phyloP scores from a whole-genome alignment of 2,113 vertebrate genomes.

The Triplophysa dalaica region DNA sequence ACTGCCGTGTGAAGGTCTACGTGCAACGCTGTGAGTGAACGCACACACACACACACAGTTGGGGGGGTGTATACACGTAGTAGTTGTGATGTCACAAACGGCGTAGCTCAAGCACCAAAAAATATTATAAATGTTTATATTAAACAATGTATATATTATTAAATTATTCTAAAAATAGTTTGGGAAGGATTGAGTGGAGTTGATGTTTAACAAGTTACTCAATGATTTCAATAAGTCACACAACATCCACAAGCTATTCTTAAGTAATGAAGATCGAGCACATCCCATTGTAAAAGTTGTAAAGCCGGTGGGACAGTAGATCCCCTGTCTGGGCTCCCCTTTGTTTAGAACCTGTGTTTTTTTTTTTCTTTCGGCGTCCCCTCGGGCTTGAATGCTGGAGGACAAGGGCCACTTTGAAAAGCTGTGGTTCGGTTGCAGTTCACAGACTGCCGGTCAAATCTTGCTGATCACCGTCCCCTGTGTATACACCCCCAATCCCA shows the following conservation, averaged over 20 bases:
- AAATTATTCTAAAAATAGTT: too few species aligned
- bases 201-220: too few species aligned
- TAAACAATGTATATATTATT: too few species aligned
- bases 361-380: conserved; percentile 50
- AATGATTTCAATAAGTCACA: too few species aligned
- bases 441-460: conserved; percentile 61
- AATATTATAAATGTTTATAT: too few species aligned
- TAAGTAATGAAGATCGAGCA: background rate
- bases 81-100: background rate
- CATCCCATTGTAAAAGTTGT: conserved; percentile 10
- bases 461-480: conserved; percentile 57
- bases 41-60: conserved; percentile 41
- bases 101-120: background rate
- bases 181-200: too few species aligned
- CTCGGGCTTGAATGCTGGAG: conserved; percentile 67
- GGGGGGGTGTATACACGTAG: background rate
- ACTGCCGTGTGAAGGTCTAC: conserved; percentile 59
- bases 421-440: conserved; percentile 66
- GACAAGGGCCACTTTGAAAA: conserved; percentile 71
- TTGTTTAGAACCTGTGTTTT: conserved; percentile 53
- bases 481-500: conserved; percentile 43
- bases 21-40: conserved; percentile 50
- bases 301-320: conserved; percentile 68
- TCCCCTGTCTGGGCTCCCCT: conserved; percentile 64
- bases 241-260: too few species aligned